These are phyloP conservation scores for Allacma fusca DNA, from an alignment of 2,888 invertebrate species.

Conservation along the genomic window DNA sequence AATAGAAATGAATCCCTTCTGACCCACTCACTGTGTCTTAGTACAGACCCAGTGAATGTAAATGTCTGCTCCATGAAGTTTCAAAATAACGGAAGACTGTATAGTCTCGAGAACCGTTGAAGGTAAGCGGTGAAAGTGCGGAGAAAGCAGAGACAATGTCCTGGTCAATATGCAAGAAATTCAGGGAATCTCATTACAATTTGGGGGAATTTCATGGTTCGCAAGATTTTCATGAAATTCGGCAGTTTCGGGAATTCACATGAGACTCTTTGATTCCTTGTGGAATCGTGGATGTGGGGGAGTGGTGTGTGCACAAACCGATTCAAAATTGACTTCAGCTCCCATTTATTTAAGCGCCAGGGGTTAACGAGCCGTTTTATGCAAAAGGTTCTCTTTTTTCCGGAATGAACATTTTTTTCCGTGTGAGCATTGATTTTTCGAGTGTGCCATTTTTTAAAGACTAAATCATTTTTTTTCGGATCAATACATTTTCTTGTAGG, in stretches of 20 bases:
- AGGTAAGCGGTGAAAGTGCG: not conserved
- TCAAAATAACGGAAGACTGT: too few relatives aligned
- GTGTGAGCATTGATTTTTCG: too few relatives aligned
- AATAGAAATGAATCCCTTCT: too few relatives aligned
- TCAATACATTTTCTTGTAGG: too few relatives aligned
- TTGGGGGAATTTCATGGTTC: not conserved
- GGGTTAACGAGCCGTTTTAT: constrained; percentile 16
- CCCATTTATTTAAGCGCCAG: constrained; percentile 12
- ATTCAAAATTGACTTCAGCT: not conserved
- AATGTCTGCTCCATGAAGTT: too few relatives aligned
- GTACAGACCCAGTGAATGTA: too few relatives aligned
- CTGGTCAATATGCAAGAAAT: not conserved
- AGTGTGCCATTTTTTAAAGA: too few relatives aligned
- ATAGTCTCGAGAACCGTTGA: not conserved
- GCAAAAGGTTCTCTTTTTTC: not conserved
- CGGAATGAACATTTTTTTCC: too few relatives aligned
- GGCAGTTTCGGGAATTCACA: not conserved
- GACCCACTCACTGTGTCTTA: too few relatives aligned
- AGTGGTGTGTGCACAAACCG: not conserved
- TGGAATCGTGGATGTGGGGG: not conserved
- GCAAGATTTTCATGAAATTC: not conserved
- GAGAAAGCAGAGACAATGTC: not conserved
- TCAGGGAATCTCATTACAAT: not conserved
- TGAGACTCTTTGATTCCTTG: constrained; percentile 1
- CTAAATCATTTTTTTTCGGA: too few relatives aligned